A percentile compares a stretch with the other conserved stretches of the same genome.
These are phyloP conservation scores for Xiphorhynchus elegans DNA, from an alignment of 2,113 vertebrate genomes.

Conservation along the genomic window DNA sequence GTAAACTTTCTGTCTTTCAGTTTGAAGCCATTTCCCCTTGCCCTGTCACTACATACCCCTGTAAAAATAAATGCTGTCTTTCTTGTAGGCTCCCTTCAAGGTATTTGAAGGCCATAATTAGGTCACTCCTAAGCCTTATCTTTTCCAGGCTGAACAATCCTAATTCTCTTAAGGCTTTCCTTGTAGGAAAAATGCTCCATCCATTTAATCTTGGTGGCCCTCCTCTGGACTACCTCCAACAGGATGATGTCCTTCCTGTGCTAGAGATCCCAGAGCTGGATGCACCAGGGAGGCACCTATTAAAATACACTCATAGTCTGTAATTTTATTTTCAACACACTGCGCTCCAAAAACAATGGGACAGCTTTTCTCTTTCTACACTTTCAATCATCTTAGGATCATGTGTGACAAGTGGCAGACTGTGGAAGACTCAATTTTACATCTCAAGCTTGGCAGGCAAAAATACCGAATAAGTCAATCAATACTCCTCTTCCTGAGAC, in stretches of 20 bases:
- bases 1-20: not conserved
- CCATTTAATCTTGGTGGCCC: not conserved
- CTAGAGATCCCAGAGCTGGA: not conserved
- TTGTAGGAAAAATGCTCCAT: not conserved
- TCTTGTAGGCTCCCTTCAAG: not conserved
- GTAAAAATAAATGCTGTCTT: not conserved
- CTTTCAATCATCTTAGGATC: not conserved
- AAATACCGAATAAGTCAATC: not conserved
- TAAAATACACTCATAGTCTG: not conserved
- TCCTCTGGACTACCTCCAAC: not conserved
- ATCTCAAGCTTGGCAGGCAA: not conserved
- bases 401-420: not conserved
- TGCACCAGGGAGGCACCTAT: not conserved
- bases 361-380: constrained; percentile 8
- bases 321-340: constrained; percentile 26
- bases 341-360: not conserved
- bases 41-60: not conserved
- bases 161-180: not conserved
- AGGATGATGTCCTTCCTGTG: not conserved
- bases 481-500: not conserved
- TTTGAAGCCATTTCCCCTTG: not conserved
- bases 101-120: not conserved
- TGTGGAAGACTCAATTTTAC: not conserved
- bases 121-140: not conserved
- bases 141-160: not conserved